phyloP scores from a whole-genome alignment of 2,888 invertebrate genomes.

The Melanostoma mellinum region DNA sequence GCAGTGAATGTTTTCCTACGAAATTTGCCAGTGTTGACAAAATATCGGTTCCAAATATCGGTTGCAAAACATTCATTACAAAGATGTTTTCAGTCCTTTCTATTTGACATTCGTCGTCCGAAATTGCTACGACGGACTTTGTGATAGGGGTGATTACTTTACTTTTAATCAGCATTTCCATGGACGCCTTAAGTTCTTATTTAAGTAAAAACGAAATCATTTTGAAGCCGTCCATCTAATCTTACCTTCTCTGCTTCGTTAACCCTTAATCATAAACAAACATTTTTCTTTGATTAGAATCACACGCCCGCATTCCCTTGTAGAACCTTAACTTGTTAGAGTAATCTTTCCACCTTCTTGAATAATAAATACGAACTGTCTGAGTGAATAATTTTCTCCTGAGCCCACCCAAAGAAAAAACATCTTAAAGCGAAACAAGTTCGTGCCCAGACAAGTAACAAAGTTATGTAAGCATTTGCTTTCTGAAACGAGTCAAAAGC shows the following conservation, averaged over 20 bases:
- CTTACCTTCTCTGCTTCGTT: too few relatives aligned
- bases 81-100: too few relatives aligned
- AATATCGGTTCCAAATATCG: too few relatives aligned
- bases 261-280: constrained; percentile 6
- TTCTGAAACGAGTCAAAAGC: constrained; percentile 27
- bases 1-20: too few relatives aligned
- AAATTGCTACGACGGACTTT: too few relatives aligned
- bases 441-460: constrained; percentile 26
- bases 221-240: not conserved
- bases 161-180: too few relatives aligned
- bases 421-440: constrained; percentile 41
- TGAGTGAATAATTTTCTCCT: constrained; percentile 52
- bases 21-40: too few relatives aligned
- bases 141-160: too few relatives aligned
- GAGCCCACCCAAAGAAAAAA: constrained; percentile 16
- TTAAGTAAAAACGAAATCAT: constrained; percentile 13
- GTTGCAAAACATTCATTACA: too few relatives aligned
- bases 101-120: too few relatives aligned
- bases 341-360: constrained; percentile 23
- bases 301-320: not conserved
- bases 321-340: constrained; percentile 29
- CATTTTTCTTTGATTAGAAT: constrained; percentile 7
- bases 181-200: not conserved
- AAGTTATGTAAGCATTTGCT: not conserved
- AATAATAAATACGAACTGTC: constrained; percentile 49